Conservation (phyloP, 2,888 invertebrate genomes). For the Pasiphila rectangulata region DNA sequence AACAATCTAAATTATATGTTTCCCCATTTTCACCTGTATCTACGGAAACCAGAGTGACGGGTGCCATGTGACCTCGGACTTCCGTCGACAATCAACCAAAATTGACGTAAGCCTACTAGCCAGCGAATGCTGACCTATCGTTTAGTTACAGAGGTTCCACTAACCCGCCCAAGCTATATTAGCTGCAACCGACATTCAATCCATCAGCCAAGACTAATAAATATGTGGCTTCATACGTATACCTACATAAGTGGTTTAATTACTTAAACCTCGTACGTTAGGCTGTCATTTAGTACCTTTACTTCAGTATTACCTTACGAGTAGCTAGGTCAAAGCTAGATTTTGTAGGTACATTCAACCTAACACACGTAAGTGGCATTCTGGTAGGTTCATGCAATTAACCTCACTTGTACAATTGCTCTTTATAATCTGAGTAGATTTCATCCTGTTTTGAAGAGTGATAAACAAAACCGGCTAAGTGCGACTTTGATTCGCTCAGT, state of each 20-base stretch:
- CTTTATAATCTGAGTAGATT: too few species aligned
- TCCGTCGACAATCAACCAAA: constrained; percentile 54
- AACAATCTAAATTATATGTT: too few species aligned
- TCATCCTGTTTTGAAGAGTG: too few species aligned
- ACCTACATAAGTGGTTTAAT: not conserved
- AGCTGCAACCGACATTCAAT: constrained; percentile 46
- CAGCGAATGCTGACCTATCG: constrained; percentile 31
- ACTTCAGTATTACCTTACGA: too few species aligned
- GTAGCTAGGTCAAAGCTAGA: too few species aligned
- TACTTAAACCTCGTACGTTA: not conserved
- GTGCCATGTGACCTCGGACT: constrained; percentile 61
- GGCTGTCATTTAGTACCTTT: not conserved
- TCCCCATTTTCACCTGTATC: not conserved
- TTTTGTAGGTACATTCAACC: too few species aligned
- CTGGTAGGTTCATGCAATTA: too few species aligned
- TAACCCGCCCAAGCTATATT: constrained; percentile 7
- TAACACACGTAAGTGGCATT: too few species aligned
- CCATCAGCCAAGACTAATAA: constrained; percentile 61
- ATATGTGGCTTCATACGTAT: constrained; percentile 29
- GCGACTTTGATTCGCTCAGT: too few species aligned
- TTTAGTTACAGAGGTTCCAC: not conserved
- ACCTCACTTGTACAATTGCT: too few species aligned
- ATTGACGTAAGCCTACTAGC: constrained; percentile 50
- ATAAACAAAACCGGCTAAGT: too few species aligned
- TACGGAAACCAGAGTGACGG: constrained; percentile 35